These are phyloP conservation scores for Acyrthosiphon pisum DNA, from an alignment of 1,140 invertebrate genomes.

Conservation along the genomic window DNA sequence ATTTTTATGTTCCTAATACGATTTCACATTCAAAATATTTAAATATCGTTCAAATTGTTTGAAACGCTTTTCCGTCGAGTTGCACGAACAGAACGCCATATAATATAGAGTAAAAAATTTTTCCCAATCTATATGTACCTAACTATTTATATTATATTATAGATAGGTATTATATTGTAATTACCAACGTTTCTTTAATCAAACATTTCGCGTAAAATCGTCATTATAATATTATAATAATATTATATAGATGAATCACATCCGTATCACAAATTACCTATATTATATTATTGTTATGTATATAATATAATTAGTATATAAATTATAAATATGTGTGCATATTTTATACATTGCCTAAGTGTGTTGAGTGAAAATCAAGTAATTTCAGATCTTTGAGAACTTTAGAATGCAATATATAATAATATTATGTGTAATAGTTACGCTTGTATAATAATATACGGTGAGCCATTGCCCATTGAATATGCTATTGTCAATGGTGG, in stretches of 20 bases:
- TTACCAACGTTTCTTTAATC: background rate
- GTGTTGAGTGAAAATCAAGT: background rate
- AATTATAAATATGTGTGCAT: too few species aligned
- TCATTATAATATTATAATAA: too few species aligned
- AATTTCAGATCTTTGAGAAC: background rate
- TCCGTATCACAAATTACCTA: background rate
- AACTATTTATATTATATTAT: background rate
- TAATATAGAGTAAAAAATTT: background rate
- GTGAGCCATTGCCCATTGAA: background rate
- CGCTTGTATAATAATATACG: background rate
- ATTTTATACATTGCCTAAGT: background rate
- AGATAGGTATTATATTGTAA: too few species aligned
- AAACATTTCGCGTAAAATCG: background rate
- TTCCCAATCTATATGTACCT: background rate
- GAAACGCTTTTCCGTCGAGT: background rate
- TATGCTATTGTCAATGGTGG: background rate
- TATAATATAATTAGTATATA: too few species aligned
- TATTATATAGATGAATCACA: background rate
- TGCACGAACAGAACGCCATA: background rate
- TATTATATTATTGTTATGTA: too few species aligned
- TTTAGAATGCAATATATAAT: background rate
- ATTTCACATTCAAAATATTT: background rate
- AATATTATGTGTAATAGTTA: background rate
- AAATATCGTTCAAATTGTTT: background rate
- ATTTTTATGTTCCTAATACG: background rate